Percentiles rank a stretch among this genome's conserved stretches.
These are phyloP conservation scores for Drosophila anomalata DNA, from an alignment of 2,888 invertebrate genomes.

Conservation along the genomic window DNA sequence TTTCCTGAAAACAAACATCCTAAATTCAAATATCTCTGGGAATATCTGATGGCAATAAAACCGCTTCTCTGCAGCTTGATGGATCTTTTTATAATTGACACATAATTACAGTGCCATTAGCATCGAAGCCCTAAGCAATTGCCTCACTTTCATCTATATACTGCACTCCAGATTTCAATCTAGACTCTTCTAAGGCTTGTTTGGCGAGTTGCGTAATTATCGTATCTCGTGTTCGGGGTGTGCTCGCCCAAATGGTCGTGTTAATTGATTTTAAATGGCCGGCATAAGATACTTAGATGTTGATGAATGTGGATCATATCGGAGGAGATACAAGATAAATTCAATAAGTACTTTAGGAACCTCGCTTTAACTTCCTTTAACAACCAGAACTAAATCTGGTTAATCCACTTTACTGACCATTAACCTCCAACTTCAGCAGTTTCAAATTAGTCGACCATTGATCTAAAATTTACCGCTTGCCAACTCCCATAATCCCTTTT, in stretches of 20 bases:
- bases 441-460: slow-evolving; percentile 18
- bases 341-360: not conserved
- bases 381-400: not conserved
- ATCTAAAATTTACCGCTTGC: slow-evolving; percentile 26
- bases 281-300: slow-evolving; percentile 34
- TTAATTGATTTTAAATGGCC: slow-evolving; percentile 79
- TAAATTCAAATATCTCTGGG: not conserved
- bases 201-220: slow-evolving; percentile 57
- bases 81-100: slow-evolving; percentile 70
- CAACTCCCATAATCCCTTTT: slow-evolving; percentile 22
- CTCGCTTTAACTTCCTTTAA: too few species aligned
- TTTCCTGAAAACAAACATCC: not conserved
- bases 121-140: slow-evolving; percentile 62
- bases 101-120: slow-evolving; percentile 54
- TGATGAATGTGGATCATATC: slow-evolving; percentile 9
- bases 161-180: slow-evolving; percentile 29
- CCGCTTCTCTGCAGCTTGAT: slow-evolving; percentile 44
- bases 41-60: not conserved
- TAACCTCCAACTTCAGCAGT: not conserved
- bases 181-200: slow-evolving; percentile 27
- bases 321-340: not conserved
- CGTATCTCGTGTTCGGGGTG: slow-evolving; percentile 35
- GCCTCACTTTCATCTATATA: slow-evolving; percentile 56
- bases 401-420: slow-evolving; percentile 1
- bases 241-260: slow-evolving; percentile 45